A percentile compares a stretch with the other conserved stretches of the same genome.
Evolutionary conservation across 2,797 vertebrate genomes (phyloP).

Genomic region (Tangara arthus): DNA sequence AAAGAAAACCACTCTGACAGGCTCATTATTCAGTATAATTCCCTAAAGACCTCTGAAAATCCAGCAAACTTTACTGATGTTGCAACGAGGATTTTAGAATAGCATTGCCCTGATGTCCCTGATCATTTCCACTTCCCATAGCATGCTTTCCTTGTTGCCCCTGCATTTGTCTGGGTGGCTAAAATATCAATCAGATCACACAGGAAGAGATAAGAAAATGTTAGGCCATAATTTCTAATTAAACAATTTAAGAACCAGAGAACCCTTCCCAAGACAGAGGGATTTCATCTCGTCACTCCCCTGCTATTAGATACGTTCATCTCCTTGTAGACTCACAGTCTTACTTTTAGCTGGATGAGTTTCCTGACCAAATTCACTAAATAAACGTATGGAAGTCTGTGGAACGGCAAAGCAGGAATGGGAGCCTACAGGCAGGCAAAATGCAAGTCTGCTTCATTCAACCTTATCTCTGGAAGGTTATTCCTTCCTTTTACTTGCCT

Average conservation of each 20-base stretch:
- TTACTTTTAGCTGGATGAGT: background rate
- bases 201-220: background rate
- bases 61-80: background rate
- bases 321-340: rapidly evolving
- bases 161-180: background rate
- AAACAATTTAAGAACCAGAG: background rate
- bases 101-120: background rate
- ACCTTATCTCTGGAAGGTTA: no score
- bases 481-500: no score
- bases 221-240: background rate
- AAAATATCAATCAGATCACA: background rate
- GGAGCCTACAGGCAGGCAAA: background rate
- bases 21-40: background rate
- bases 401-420: background rate
- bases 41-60: background rate
- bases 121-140: background rate
- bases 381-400: background rate
- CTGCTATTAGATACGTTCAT: background rate
- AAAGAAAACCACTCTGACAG: background rate
- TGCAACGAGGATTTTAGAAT: background rate
- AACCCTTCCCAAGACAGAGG: background rate
- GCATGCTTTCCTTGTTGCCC: background rate
- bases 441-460: rapidly evolving
- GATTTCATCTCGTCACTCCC: rapidly evolving
- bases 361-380: background rate